phyloP scores from a whole-genome alignment of 2,888 invertebrate species.

The Thecocarcelia acutangulata region DNA sequence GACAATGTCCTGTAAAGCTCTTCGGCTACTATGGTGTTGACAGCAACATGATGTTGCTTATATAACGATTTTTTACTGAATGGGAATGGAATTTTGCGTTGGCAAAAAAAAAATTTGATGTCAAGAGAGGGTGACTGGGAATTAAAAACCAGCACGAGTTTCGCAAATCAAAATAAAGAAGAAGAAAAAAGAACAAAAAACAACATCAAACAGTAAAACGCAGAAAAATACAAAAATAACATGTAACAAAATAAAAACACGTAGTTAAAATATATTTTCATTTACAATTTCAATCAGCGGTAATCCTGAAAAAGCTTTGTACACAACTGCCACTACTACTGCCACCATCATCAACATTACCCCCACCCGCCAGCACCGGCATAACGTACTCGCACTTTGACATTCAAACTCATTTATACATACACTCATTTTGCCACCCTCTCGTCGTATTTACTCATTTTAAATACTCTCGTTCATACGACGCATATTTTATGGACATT shows the following conservation, averaged over 20 bases:
- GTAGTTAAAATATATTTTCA: slow-evolving; percentile 78
- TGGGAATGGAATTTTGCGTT: too few species aligned
- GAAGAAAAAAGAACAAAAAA: slow-evolving; percentile 13
- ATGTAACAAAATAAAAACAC: slow-evolving; percentile 66
- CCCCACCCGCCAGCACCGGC: background rate
- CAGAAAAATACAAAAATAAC: slow-evolving; percentile 29
- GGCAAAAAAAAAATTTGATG: too few species aligned
- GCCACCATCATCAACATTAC: too few species aligned
- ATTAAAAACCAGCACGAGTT: slow-evolving; percentile 55
- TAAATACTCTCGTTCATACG: slow-evolving; percentile 36
- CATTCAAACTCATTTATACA: slow-evolving; percentile 5
- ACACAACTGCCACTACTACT: slow-evolving; percentile 6
- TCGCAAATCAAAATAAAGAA: slow-evolving; percentile 3
- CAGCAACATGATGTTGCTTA: slow-evolving; percentile 62
- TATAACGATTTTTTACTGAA: slow-evolving; percentile 31
- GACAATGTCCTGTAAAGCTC: slow-evolving; percentile 59
- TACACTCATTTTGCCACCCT: slow-evolving; percentile 5
- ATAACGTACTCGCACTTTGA: background rate
- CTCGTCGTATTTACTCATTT: slow-evolving; percentile 5
- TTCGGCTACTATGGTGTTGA: slow-evolving; percentile 61
- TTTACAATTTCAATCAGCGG: slow-evolving; percentile 81
- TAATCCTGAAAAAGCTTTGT: slow-evolving; percentile 74
- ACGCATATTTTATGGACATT: slow-evolving; percentile 68
- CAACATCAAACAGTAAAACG: slow-evolving; percentile 49
- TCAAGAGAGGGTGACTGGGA: slow-evolving; percentile 14